These are phyloP conservation scores for Drosophila orena DNA, from an alignment of 1,140 invertebrate genomes.

Conservation along the genomic window DNA sequence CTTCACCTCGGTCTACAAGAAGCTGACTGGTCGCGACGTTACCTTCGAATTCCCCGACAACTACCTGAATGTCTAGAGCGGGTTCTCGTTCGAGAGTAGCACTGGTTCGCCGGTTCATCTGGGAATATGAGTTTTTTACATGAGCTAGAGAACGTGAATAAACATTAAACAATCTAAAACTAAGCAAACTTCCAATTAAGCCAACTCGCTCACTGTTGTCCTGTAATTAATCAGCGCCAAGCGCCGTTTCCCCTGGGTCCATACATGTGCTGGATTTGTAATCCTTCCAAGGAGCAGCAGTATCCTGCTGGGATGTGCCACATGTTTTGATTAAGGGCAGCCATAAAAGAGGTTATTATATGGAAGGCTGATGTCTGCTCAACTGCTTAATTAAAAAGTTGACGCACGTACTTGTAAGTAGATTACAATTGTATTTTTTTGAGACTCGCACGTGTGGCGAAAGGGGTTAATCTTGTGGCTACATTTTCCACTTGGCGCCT, in stretches of 20 bases:
- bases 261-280: constrained; percentile 20
- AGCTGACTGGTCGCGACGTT: constrained; percentile 99
- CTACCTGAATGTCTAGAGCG: constrained; percentile 91
- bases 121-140: constrained; percentile 59
- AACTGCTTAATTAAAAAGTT: constrained; percentile 62
- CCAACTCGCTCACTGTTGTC: constrained; percentile 18
- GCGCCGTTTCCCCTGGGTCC: not conserved
- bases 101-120: constrained; percentile 60
- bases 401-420: constrained; percentile 35
- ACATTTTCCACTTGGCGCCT: constrained; percentile 9
- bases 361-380: constrained; percentile 11
- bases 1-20: constrained; percentile 99
- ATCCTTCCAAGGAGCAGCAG: not conserved
- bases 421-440: constrained; percentile 58
- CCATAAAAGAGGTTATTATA: constrained; percentile 30
- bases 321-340: constrained; percentile 50
- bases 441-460: constrained; percentile 13
- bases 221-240: constrained; percentile 23
- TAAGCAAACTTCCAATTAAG: constrained; percentile 44
- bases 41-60: constrained; percentile 99
- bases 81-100: constrained; percentile 57
- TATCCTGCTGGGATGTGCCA: constrained; percentile 28
- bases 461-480: constrained; percentile 59
- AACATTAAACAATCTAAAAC: constrained; percentile 76
- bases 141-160: constrained; percentile 75